Evolutionary conservation across 2,797 vertebrate genomes (phyloP).

Genomic region (Sardinella longiceps): DNA sequence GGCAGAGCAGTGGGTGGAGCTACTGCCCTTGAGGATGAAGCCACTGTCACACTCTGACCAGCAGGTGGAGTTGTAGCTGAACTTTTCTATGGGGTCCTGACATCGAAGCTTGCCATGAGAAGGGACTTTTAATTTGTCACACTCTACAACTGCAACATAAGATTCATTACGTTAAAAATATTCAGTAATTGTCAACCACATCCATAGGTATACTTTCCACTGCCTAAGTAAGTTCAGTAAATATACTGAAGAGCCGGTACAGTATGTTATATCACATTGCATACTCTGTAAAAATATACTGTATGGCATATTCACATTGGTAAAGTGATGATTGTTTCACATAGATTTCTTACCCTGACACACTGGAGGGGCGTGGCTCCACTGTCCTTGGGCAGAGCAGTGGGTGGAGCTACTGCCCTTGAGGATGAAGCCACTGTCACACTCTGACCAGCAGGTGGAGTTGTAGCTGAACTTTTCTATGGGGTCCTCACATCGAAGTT

Average conservation of each 20-base stretch:
- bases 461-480: constrained; percentile 66
- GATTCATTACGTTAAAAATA: no score
- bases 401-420: constrained; percentile 57
- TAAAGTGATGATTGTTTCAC: no score
- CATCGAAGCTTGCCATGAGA: constrained; percentile 43
- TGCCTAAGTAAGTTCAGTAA: no score
- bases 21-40: constrained; percentile 62
- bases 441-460: constrained; percentile 58
- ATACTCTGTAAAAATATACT: no score
- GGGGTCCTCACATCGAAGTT: constrained; percentile 55
- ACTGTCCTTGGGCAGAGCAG: constrained; percentile 62
- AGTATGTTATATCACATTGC: no score
- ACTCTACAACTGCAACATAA: constrained; percentile 35
- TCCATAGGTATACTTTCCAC: no score
- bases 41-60: constrained; percentile 58
- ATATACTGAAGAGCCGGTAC: no score
- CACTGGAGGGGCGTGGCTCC: constrained; percentile 60
- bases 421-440: constrained; percentile 63
- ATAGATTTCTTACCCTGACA: neutral
- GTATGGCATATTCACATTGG: no score
- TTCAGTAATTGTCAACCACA: no score
- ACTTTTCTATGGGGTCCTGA: constrained; percentile 63
- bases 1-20: constrained; percentile 58
- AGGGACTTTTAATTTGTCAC: constrained; percentile 9
- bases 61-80: constrained; percentile 65